Evolutionary conservation across 2,797 vertebrate genomes (phyloP).

Genomic region (Tarsius wallacei): DNA sequence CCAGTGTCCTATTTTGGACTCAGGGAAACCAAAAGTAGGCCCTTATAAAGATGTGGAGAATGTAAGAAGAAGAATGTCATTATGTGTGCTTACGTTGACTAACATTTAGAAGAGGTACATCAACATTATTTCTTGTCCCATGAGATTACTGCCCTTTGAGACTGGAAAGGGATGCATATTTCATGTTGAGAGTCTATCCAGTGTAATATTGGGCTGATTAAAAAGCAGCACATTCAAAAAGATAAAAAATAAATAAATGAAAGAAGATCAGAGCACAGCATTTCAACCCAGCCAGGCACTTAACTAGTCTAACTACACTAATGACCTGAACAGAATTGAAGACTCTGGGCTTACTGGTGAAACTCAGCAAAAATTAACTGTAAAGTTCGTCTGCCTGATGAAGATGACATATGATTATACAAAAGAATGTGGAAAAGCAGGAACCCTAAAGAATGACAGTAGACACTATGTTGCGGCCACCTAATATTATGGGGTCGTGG

Average conservation of each 20-base stretch:
- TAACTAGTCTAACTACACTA: accelerated
- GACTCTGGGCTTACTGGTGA: too few species aligned
- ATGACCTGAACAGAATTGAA: accelerated
- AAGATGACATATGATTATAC: neutral
- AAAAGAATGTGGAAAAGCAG: neutral
- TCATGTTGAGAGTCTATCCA: accelerated
- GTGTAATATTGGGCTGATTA: neutral
- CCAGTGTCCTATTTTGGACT: neutral
- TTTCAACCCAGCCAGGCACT: neutral
- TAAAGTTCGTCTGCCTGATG: neutral
- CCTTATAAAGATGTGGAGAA: neutral
- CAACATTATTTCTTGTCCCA: accelerated
- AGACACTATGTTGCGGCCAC: neutral
- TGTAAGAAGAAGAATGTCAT: neutral
- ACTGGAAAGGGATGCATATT: neutral
- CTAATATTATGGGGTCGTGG: neutral
- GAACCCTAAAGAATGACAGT: neutral
- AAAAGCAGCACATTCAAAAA: neutral
- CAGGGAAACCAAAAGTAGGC: neutral
- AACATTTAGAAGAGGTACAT: accelerated
- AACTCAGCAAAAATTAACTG: neutral
- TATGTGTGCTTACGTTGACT: accelerated
- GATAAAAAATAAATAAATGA: too few species aligned
- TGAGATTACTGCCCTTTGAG: neutral
- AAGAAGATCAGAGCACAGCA: accelerated